Evolutionary conservation across 2,797 vertebrate genomes (phyloP).

Genomic region (Uromys caudimaculatus): DNA sequence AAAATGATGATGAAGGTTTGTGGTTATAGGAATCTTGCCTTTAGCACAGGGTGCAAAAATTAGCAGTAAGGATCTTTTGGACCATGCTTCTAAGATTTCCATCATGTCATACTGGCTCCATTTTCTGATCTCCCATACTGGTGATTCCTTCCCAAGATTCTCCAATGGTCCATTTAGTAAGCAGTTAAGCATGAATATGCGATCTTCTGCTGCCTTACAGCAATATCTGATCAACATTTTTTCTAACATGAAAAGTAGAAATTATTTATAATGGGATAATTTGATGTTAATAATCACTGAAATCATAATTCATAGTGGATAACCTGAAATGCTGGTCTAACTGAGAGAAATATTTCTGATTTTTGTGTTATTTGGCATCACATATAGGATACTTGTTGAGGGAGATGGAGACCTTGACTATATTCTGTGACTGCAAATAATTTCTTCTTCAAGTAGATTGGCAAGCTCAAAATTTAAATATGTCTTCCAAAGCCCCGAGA

Average conservation of each 20-base stretch:
- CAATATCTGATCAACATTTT: neutral
- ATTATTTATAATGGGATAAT: neutral
- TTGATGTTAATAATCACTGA: slow-evolving; percentile 34
- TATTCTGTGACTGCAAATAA: neutral
- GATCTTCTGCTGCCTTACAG: neutral
- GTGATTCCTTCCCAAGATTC: neutral
- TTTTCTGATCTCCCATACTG: neutral
- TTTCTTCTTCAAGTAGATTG: slow-evolving; percentile 2
- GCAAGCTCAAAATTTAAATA: neutral
- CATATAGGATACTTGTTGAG: slow-evolving; percentile 7
- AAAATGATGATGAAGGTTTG: neutral
- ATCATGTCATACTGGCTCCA: neutral
- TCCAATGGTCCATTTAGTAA: neutral
- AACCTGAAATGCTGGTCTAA: neutral
- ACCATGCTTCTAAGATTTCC: neutral
- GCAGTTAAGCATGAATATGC: neutral
- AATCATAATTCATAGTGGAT: neutral
- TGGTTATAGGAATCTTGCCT: neutral
- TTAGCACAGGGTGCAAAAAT: neutral
- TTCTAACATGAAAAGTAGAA: neutral
- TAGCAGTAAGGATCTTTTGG: neutral
- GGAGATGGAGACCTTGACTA: neutral
- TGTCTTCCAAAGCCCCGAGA: neutral
- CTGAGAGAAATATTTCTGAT: neutral
- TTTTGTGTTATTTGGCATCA: neutral